phyloP scores from a whole-genome alignment of 2,888 invertebrate genomes.

The Leucoma salicis region DNA sequence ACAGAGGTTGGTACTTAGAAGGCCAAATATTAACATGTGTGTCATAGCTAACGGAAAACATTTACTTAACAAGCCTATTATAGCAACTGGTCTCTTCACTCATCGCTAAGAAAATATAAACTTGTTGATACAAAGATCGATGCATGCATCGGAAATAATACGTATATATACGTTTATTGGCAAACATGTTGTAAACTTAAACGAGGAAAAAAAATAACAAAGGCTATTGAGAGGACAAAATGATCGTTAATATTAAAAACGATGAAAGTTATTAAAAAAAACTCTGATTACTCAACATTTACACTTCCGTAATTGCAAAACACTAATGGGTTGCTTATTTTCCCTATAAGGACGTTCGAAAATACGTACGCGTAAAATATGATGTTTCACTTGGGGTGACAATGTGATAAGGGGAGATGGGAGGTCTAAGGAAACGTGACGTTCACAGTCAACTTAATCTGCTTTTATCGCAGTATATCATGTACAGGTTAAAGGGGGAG shows the following conservation, averaged over 20 bases:
- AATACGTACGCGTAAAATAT: too few species aligned
- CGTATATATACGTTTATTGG: conserved; percentile 39
- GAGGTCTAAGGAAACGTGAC: too few species aligned
- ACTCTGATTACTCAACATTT: conserved; percentile 61
- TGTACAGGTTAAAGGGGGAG: too few species aligned
- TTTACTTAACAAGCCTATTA: conserved; percentile 49
- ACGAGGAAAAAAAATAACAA: conserved; percentile 46
- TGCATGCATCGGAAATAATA: conserved; percentile 27
- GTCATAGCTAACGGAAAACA: conserved; percentile 57
- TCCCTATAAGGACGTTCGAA: too few species aligned
- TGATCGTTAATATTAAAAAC: too few species aligned
- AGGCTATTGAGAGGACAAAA: conserved; percentile 39
- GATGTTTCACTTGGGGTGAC: too few species aligned
- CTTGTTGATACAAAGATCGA: conserved; percentile 27
- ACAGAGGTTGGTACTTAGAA: conserved; percentile 26
- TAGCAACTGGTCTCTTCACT: conserved; percentile 48
- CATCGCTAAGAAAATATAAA: conserved; percentile 37
- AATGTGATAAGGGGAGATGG: too few species aligned
- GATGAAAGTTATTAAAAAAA: too few species aligned
- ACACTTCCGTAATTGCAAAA: conserved; percentile 63
- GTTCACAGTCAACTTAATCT: too few species aligned
- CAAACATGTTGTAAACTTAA: too few species aligned
- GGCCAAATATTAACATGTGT: conserved; percentile 50
- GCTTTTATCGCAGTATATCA: too few species aligned
- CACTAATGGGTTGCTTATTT: conserved; percentile 57